phyloP scores from a whole-genome alignment of 2,113 vertebrate genomes.

The Ornithorhynchus anatinus region DNA sequence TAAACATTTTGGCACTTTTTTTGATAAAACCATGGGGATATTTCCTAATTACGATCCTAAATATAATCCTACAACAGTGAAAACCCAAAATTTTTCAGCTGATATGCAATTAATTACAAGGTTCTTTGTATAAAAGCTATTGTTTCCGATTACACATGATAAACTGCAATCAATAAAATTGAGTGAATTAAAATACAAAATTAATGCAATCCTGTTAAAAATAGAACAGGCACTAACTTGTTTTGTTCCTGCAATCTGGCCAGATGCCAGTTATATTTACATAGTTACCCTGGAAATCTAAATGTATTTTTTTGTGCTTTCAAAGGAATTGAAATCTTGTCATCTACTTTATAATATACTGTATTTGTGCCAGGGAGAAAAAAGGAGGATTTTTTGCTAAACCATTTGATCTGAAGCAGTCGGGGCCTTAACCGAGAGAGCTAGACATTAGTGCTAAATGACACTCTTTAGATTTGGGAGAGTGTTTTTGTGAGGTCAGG shows the following conservation, averaged over 20 bases:
- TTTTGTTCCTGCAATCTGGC: background rate
- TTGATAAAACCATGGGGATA: no score
- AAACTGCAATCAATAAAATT: background rate
- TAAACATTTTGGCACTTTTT: no score
- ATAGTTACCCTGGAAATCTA: background rate
- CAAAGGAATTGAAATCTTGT: constrained; percentile 5
- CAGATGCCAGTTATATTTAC: background rate
- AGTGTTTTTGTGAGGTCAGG: no score
- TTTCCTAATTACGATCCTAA: background rate
- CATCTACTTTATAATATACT: background rate
- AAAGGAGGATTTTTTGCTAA: background rate
- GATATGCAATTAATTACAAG: background rate
- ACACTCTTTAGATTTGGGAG: no score
- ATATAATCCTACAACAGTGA: constrained; percentile 2
- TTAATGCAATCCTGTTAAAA: constrained; percentile 12
- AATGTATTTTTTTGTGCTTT: background rate
- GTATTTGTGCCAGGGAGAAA: constrained; percentile 2
- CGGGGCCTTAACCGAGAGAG: background rate
- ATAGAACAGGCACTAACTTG: background rate
- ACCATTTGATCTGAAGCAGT: background rate
- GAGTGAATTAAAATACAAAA: constrained; percentile 8
- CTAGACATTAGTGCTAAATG: no score
- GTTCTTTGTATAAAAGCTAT: background rate
- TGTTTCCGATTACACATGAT: background rate
- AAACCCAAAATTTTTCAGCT: background rate